phyloP scores from a whole-genome alignment of 2,113 vertebrate species.

The Dipodomys stephensi region DNA sequence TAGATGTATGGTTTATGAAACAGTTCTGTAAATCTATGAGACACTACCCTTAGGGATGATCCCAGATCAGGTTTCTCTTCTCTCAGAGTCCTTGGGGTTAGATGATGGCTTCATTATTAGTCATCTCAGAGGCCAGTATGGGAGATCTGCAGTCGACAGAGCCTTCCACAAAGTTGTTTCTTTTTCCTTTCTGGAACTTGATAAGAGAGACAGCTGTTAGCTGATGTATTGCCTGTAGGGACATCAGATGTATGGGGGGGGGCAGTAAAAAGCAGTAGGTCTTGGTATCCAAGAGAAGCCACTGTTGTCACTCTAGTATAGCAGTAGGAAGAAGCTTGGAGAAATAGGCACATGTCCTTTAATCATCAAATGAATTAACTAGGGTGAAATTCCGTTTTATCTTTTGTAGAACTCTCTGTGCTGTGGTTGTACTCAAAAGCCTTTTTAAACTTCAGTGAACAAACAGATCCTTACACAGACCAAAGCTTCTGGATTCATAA shows the following conservation, averaged over 20 bases:
- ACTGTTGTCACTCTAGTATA: background rate
- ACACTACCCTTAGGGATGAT: background rate
- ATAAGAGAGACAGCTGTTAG: conserved; percentile 1
- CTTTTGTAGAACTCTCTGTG: background rate
- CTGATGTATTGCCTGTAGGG: background rate
- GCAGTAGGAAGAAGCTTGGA: background rate
- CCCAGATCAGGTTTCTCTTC: background rate
- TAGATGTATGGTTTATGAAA: background rate
- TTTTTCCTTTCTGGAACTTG: background rate
- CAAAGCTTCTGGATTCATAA: background rate
- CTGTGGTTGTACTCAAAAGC: background rate
- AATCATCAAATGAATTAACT: background rate
- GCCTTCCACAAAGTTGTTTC: background rate
- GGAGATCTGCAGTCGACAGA: background rate
- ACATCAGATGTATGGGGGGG: background rate
- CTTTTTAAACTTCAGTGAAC: background rate
- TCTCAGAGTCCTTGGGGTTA: background rate
- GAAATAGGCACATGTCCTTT: background rate
- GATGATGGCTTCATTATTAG: background rate
- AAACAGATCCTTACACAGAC: background rate
- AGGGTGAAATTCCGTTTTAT: background rate
- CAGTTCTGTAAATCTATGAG: background rate
- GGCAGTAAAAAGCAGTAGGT: background rate
- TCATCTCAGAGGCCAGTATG: background rate
- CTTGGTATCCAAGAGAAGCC: background rate